These are phyloP conservation scores for Megamerina dolium DNA, from an alignment of 2,888 invertebrate species.

Conservation along the genomic window DNA sequence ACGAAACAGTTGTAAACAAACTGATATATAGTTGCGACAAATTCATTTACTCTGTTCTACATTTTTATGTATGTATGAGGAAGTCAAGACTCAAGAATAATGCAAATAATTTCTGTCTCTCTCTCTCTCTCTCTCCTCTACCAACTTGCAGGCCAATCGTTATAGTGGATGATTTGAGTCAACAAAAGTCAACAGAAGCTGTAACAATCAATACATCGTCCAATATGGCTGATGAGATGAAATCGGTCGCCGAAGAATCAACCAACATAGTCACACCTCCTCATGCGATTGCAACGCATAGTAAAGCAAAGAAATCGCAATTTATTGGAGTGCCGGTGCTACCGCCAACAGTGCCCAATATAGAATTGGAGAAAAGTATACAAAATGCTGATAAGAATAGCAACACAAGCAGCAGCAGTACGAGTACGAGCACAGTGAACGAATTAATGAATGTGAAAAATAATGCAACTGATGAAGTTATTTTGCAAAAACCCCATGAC, in stretches of 20 bases:
- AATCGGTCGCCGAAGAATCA: constrained; percentile 5
- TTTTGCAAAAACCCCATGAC: constrained; percentile 6
- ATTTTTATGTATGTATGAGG: too few relatives aligned
- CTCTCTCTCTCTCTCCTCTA: too few relatives aligned
- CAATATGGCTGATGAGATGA: constrained; percentile 13
- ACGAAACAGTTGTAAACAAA: constrained; percentile 11
- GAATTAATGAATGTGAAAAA: constrained; percentile 8
- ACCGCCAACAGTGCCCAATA: constrained; percentile 29
- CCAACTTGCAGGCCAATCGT: constrained; percentile 41
- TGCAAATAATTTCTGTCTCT: too few relatives aligned
- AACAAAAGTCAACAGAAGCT: constrained; percentile 19
- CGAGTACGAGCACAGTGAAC: constrained; percentile 2
- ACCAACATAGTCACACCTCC: constrained; percentile 7
- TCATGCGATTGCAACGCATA: not conserved
- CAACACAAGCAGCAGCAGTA: not conserved
- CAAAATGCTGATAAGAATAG: constrained; percentile 1
- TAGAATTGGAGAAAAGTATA: constrained; percentile 17
- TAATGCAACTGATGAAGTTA: constrained; percentile 4
- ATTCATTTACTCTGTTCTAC: too few relatives aligned
- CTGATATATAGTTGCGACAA: too few relatives aligned
- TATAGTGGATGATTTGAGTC: constrained; percentile 40
- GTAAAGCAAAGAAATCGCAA: constrained; percentile 25
- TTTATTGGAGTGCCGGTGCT: constrained; percentile 28
- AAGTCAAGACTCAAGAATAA: too few relatives aligned
- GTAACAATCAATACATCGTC: too few relatives aligned